phyloP scores from a whole-genome alignment of 1,140 invertebrate species.

The Drosophila cardini region DNA sequence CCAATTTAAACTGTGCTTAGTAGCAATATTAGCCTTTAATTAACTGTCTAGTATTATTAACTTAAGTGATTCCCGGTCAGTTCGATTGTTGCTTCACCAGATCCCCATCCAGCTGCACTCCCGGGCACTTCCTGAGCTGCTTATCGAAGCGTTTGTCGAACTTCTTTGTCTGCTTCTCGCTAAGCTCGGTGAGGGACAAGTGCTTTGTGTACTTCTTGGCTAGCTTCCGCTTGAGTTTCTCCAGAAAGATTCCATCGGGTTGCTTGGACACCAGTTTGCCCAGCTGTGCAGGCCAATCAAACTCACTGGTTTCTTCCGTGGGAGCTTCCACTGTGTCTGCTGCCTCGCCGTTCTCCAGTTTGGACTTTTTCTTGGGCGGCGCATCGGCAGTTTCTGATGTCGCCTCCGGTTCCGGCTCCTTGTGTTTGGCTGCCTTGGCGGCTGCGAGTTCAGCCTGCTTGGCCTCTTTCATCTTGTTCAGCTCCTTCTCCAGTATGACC shows the following conservation, averaged over 20 bases:
- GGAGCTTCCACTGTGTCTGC: neutral
- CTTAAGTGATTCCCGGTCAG: conserved; percentile 32
- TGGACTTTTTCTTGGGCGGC: conserved; percentile 68
- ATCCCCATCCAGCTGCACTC: conserved; percentile 62
- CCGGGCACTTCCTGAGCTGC: conserved; percentile 63
- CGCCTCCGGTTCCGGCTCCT: conserved; percentile 27
- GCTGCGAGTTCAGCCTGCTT: conserved; percentile 67
- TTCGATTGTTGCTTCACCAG: conserved; percentile 54
- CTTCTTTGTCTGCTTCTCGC: conserved; percentile 73
- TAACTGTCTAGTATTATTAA: conserved; percentile 31
- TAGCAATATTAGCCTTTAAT: conserved; percentile 47
- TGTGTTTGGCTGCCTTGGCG: conserved; percentile 51
- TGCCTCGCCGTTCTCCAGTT: conserved; percentile 73
- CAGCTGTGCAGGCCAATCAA: conserved; percentile 60
- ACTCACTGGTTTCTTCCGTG: conserved; percentile 45
- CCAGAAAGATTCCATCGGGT: conserved; percentile 69
- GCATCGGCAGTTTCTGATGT: conserved; percentile 28
- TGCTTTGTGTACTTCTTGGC: conserved; percentile 86
- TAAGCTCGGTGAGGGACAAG: conserved; percentile 53
- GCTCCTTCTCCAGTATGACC: conserved; percentile 89
- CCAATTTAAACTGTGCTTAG: neutral
- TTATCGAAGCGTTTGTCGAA: conserved; percentile 78
- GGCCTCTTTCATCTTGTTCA: conserved; percentile 86
- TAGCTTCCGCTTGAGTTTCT: conserved; percentile 86
- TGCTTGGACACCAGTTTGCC: conserved; percentile 64